phyloP scores from a whole-genome alignment of 2,113 vertebrate genomes.

The Pteronura brasiliensis region DNA sequence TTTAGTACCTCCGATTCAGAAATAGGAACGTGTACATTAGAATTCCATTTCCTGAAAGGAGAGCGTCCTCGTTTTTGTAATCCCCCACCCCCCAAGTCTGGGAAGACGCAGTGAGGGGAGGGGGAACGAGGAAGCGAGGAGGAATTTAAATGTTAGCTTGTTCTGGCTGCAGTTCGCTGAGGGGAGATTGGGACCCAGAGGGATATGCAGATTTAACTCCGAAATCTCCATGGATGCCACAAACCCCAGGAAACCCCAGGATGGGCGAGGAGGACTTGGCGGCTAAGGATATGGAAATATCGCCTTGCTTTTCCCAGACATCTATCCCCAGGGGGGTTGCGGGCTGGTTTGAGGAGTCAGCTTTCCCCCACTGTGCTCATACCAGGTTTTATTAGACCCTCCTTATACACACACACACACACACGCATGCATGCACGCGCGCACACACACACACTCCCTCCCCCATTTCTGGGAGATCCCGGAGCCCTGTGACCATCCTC shows the following conservation, averaged over 20 bases:
- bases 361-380: not conserved
- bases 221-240: conserved; percentile 18
- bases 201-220: conserved; percentile 64
- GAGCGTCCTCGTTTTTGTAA: conserved; percentile 74
- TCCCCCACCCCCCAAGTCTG: conserved; percentile 64
- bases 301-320: not conserved
- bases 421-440: not conserved
- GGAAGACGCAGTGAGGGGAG: conserved; percentile 67
- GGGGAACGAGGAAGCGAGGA: conserved; percentile 66
- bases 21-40: conserved; percentile 80
- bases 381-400: not conserved
- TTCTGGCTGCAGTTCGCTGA: conserved; percentile 66
- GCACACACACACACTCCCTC: too few species aligned
- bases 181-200: conserved; percentile 62
- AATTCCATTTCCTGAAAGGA: conserved; percentile 82
- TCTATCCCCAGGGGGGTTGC: not conserved
- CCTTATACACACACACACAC: not conserved
- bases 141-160: conserved; percentile 75
- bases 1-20: conserved; percentile 80
- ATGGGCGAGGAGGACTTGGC: not conserved
- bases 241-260: conserved; percentile 58
- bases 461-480: not conserved
- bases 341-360: not conserved
- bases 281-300: not conserved
- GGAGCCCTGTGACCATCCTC: not conserved